Evolutionary conservation across 1,140 invertebrate species (phyloP).

Genomic region (Drosophila tsacasi): DNA sequence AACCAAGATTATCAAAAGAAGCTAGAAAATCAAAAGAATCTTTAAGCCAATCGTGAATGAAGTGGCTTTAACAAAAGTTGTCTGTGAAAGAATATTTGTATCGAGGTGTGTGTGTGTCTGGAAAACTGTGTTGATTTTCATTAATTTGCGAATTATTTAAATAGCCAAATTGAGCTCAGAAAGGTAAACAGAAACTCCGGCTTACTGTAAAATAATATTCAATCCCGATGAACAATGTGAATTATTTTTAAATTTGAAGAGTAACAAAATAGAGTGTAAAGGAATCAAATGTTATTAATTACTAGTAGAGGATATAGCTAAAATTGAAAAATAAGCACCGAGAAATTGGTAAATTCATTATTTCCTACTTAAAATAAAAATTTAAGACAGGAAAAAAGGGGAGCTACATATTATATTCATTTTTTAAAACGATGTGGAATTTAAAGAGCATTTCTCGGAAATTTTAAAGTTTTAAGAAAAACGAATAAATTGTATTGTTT

Average conservation of each 20-base stretch:
- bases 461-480: neutral
- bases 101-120: neutral
- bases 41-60: slow-evolving; percentile 7
- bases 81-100: neutral
- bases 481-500: neutral
- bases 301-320: neutral
- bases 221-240: neutral
- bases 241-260: neutral
- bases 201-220: neutral
- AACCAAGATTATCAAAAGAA: slow-evolving; percentile 23
- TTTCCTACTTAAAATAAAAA: neutral
- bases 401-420: too few species aligned
- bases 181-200: neutral
- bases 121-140: neutral
- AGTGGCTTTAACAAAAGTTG: slow-evolving; percentile 11
- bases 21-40: slow-evolving; percentile 51
- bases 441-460: neutral
- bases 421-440: neutral
- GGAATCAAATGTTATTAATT: neutral
- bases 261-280: neutral
- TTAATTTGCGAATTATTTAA: neutral
- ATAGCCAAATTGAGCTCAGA: neutral
- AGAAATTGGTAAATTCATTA: neutral
- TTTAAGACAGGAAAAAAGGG: too few species aligned
- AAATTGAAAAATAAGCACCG: neutral